Base-by-base conservation (phyloP, 2,888 invertebrate species). In the Chrysotoxum bicinctum region DNA sequence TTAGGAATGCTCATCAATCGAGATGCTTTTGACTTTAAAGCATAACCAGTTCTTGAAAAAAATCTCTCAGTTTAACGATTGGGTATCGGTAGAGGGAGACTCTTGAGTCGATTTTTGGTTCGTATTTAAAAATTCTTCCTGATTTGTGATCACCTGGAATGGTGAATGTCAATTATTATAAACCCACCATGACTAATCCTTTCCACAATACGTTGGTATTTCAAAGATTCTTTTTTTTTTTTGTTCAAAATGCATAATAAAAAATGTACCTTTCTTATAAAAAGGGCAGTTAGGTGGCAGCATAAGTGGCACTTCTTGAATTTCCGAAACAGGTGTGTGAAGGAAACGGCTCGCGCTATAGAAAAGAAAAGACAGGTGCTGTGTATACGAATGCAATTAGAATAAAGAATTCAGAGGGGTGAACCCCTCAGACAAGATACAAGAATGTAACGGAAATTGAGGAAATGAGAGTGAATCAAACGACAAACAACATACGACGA, bases 381-480 rank as follows among this genome's bases (percentile, higher is more conserved):
- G 66, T 21, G 37, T 50, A 56, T 75, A 69, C 68, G 76, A 70
- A 75, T 32, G 50, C 35, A 79, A 80, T 76, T 84, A 76, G 72
- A 80, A 64, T 45, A 14, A 21, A 58, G 75, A 80, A 85, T 85
- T 68, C 26, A 35, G 80, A 80, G 76, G 84, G 85, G 85, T 76
- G 72, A 72, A 54, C 54, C 75, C 64, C 76, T 56, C 48, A 26
- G 26, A 76, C 60, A 73, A 76, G 66, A 81, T 32, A 76, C 60
- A 73, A 76, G 66, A 81, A 85, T 85, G 81, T 85, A 81, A 85
- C 85, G 85, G 85, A 85, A 85, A 85, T 81, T 64, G 68, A 81
- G 81, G 85, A 81, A 85, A 85, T 81, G 85, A 85, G 81, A 85
- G 85, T 85, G 85, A 85, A 81, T 76, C 72, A 37, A 81, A 69